Percentiles rank a stretch among this genome's conserved stretches.
These are phyloP conservation scores for Tinamus guttatus DNA, from an alignment of 2,113 vertebrate species.

Conservation along the genomic window DNA sequence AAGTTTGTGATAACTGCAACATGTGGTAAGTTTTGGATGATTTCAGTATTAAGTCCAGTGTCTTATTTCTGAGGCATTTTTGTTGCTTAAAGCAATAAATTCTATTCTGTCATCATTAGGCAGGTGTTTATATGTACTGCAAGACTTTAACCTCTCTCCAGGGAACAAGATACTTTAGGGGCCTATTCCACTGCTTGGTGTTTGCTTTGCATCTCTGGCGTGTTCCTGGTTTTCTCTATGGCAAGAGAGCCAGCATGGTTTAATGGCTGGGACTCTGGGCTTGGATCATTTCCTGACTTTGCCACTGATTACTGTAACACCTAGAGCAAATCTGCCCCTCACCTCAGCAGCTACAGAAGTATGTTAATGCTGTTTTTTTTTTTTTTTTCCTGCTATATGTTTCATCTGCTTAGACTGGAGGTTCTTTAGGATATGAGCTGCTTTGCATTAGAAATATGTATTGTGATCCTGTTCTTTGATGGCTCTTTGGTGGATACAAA, in stretches of 20 bases:
- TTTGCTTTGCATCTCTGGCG: slow-evolving; percentile 38
- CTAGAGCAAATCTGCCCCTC: background rate
- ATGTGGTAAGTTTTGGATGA: slow-evolving; percentile 30
- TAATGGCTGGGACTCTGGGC: background rate
- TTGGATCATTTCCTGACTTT: background rate
- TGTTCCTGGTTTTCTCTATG: background rate
- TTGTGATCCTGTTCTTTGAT: background rate
- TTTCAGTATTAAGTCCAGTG: slow-evolving; percentile 11
- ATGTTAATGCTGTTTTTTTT: background rate
- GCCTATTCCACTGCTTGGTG: background rate
- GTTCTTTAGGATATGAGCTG: background rate
- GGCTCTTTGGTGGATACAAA: background rate
- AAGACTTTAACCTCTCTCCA: slow-evolving; percentile 60
- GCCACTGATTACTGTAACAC: background rate
- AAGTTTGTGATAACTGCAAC: slow-evolving; percentile 44
- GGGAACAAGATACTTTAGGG: slow-evolving; percentile 40
- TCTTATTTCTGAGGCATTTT: slow-evolving; percentile 69
- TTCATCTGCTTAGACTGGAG: background rate
- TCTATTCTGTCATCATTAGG: slow-evolving; percentile 57
- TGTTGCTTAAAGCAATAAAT: slow-evolving; percentile 61
- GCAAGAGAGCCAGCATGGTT: slow-evolving; percentile 10
- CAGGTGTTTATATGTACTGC: slow-evolving; percentile 68
- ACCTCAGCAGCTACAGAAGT: background rate
- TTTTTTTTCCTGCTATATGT: background rate
- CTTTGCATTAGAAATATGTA: rapidly evolving